Conservation (phyloP, 2,113 vertebrate genomes). For the Megalops atlanticus region DNA sequence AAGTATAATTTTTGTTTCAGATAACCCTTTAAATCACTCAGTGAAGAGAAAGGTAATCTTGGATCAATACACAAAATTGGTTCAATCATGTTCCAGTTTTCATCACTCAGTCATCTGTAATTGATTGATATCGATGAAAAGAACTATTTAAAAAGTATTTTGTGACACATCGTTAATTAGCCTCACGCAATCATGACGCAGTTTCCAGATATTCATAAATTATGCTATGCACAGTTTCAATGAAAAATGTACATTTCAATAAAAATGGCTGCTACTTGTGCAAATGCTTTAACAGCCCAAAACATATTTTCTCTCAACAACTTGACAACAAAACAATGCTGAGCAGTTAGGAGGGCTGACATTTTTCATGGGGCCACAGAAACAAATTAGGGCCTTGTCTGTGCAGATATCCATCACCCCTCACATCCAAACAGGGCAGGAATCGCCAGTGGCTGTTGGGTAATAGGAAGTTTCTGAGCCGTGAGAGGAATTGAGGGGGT, state of each 20-base stretch:
- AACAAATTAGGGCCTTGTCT: conserved; percentile 8
- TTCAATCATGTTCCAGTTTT: too few relatives aligned
- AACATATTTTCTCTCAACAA: neutral
- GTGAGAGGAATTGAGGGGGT: conserved; percentile 3
- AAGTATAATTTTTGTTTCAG: too few relatives aligned
- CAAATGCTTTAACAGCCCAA: neutral
- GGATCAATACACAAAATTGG: too few relatives aligned
- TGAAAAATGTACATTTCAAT: neutral
- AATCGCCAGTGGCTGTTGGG: neutral
- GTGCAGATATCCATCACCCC: conserved; percentile 11
- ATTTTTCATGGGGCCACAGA: neutral
- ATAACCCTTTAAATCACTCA: too few relatives aligned
- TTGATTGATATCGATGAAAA: too few relatives aligned
- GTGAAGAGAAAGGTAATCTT: too few relatives aligned
- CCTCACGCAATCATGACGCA: too few relatives aligned
- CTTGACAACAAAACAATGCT: neutral
- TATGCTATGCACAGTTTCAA: neutral
- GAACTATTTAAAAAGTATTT: too few relatives aligned
- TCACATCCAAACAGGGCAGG: conserved; percentile 19
- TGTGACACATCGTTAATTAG: too few relatives aligned
- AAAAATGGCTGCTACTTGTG: neutral
- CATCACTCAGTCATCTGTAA: too few relatives aligned
- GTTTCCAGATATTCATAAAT: too few relatives aligned
- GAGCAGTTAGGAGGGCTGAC: neutral
- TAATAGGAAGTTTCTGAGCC: conserved; percentile 9